A percentile compares a stretch with the other conserved stretches of the same genome.
These are phyloP conservation scores for Carcharodon carcharias DNA, from an alignment of 2,797 vertebrate genomes.

Conservation along the genomic window DNA sequence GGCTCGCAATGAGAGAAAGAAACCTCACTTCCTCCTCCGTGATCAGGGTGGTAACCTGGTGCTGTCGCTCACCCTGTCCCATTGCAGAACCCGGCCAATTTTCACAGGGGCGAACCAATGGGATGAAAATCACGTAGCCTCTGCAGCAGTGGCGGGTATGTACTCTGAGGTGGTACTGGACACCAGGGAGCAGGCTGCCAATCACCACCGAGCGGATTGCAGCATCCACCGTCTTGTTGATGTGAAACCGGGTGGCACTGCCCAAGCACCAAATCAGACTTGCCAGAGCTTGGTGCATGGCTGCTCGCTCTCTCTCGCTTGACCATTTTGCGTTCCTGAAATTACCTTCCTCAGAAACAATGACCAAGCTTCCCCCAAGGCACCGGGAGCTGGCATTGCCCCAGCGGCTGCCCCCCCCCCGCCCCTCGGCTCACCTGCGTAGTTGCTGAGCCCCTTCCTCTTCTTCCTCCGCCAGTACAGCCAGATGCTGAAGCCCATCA, in stretches of 20 bases:
- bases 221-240: no score
- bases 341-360: neutral
- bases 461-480: constrained; percentile 98
- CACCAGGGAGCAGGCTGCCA: no score
- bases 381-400: neutral
- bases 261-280: no score
- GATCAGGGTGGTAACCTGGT: no score
- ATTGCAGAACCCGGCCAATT: neutral
- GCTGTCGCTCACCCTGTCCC: neutral
- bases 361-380: neutral
- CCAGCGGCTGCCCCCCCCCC: no score
- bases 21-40: neutral
- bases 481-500: constrained; percentile 99
- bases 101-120: neutral
- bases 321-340: neutral
- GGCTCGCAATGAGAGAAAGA: neutral
- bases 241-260: no score
- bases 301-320: neutral
- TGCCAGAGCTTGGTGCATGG: neutral
- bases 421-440: constrained; percentile 79
- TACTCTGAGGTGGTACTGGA: neutral
- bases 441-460: constrained; percentile 99
- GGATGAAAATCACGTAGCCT: fast-evolving
- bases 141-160: neutral
- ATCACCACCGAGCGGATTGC: no score